Conservation (phyloP, 2,888 invertebrate species). For the Neoaliturus tenellus region DNA sequence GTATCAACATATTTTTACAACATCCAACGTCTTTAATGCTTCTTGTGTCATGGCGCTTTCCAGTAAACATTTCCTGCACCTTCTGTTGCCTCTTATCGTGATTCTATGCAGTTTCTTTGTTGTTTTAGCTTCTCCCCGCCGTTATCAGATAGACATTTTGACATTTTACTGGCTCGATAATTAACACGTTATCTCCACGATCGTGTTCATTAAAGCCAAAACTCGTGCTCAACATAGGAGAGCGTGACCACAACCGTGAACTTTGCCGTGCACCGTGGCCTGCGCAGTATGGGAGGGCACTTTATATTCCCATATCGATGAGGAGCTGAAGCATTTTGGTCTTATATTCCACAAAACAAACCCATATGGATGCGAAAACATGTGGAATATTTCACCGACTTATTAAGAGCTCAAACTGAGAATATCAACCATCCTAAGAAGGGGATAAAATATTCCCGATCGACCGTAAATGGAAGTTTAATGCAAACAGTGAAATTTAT, state of each 20-base stretch:
- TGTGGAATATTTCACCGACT: too few relatives aligned
- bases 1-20: too few relatives aligned
- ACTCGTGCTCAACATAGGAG: not conserved
- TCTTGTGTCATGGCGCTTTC: too few relatives aligned
- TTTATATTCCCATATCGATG: too few relatives aligned
- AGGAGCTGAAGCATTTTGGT: too few relatives aligned
- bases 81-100: too few relatives aligned
- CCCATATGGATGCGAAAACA: too few relatives aligned
- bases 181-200: not conserved
- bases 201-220: slow-evolving; percentile 26
- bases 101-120: not conserved
- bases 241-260: not conserved
- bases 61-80: too few relatives aligned
- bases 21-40: too few relatives aligned
- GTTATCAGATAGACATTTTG: slow-evolving; percentile 20
- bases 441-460: slow-evolving; percentile 9
- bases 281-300: not conserved
- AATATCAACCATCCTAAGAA: not conserved
- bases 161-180: slow-evolving; percentile 10
- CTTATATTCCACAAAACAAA: too few relatives aligned
- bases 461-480: slow-evolving; percentile 24
- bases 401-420: too few relatives aligned
- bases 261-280: not conserved
- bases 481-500: slow-evolving; percentile 30
- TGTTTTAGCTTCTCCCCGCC: not conserved